Evolutionary conservation across 2,888 invertebrate genomes (phyloP).

Genomic region (Drosophila buzzatii): DNA sequence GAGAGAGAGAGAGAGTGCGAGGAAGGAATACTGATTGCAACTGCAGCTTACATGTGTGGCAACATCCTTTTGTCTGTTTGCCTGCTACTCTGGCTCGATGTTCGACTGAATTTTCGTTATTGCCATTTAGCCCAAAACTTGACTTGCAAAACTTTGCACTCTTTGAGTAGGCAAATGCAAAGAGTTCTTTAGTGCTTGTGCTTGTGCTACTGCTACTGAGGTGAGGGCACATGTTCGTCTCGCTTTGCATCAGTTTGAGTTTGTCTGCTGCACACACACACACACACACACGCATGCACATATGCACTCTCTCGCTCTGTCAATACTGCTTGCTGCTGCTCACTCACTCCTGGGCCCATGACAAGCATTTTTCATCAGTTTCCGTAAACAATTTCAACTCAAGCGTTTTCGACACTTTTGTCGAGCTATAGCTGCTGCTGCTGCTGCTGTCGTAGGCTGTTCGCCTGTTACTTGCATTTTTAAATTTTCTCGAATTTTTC

Average conservation of each 20-base stretch:
- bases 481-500: slow-evolving; percentile 49
- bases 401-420: slow-evolving; percentile 22
- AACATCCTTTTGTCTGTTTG: slow-evolving; percentile 4
- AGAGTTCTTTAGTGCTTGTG: not conserved
- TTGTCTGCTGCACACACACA: slow-evolving; percentile 15
- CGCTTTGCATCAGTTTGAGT: not conserved
- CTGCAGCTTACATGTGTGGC: slow-evolving; percentile 4
- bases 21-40: not conserved
- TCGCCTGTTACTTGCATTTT: slow-evolving; percentile 61
- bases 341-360: not conserved
- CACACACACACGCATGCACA: not conserved
- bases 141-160: slow-evolving; percentile 23
- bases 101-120: slow-evolving; percentile 25
- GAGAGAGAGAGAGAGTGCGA: not conserved
- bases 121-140: slow-evolving; percentile 37
- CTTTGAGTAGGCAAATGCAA: not conserved
- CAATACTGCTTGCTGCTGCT: not conserved
- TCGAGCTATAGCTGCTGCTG: slow-evolving; percentile 28
- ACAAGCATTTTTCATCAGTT: slow-evolving; percentile 46
- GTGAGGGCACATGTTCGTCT: not conserved
- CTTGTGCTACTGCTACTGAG: too few relatives aligned
- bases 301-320: not conserved
- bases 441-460: slow-evolving; percentile 38
- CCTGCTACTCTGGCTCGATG: slow-evolving; percentile 19
- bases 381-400: slow-evolving; percentile 34